Evolutionary conservation across 1,140 invertebrate genomes (phyloP).

Genomic region (Drosophila tropicalis): DNA sequence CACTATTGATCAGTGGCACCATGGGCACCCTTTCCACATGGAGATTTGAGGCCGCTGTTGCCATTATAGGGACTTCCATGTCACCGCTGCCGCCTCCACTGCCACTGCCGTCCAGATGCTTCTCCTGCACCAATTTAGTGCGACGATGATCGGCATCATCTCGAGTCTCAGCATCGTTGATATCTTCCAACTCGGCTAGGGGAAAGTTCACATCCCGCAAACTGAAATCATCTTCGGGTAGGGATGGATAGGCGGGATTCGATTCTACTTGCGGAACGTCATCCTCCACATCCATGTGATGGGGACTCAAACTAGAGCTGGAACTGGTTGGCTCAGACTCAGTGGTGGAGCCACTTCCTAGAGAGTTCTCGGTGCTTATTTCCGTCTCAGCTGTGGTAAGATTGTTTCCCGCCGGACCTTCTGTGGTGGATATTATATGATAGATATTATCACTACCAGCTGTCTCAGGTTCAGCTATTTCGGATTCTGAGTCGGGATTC

Average conservation of each 20-base stretch:
- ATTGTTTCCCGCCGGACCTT: conserved; percentile 55
- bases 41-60: conserved; percentile 16
- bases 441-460: conserved; percentile 78
- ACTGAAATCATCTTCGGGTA: conserved; percentile 78
- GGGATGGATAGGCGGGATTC: conserved; percentile 78
- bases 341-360: conserved; percentile 24
- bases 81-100: conserved; percentile 66
- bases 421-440: conserved; percentile 77
- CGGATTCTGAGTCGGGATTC: conserved; percentile 28
- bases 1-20: conserved; percentile 67
- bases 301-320: conserved; percentile 34
- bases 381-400: conserved; percentile 26
- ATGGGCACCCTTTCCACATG: conserved; percentile 8
- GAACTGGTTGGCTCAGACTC: conserved; percentile 24
- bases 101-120: conserved; percentile 50
- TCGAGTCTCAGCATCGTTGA: conserved; percentile 59
- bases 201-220: conserved; percentile 77
- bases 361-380: conserved; percentile 42
- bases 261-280: conserved; percentile 73
- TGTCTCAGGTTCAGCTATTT: conserved; percentile 60
- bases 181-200: conserved; percentile 64
- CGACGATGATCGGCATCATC: conserved; percentile 57
- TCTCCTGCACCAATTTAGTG: conserved; percentile 48
- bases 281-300: conserved; percentile 74
- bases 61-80: conserved; percentile 35